Evolutionary conservation across 2,888 invertebrate genomes (phyloP), one percentile per base, ranked within the genome.

Genomic region (Patella ulyssiponensis): DNA sequence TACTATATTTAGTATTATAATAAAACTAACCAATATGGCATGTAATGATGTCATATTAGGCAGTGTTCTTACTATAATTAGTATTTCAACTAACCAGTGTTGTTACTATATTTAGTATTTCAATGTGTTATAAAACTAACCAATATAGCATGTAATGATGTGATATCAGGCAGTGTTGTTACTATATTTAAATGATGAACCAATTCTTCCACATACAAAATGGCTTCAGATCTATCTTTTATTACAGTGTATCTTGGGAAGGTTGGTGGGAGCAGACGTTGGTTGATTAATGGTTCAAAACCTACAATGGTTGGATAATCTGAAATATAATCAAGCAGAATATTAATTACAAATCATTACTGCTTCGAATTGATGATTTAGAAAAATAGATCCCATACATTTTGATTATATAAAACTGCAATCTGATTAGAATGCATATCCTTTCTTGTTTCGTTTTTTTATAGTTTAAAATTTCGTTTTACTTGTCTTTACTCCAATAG

Each of bases 221-320:
- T 91, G 56, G 98, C 96, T 89, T 96, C 96, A 74, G 93, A 92
- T 15, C 89, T 81, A 52, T 85, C 82, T 64, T 87, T 87, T 73
- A 98, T 97, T 92, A 96, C 96, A 0, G 98, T 97, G 92, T 97
- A 98, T 27, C 99, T 94, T 0, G 99, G 99, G 93, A 99, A 99
- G 23, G 99, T 98, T 0, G 99, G 98, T n/a, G 99, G 99, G 77
- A 99, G 93, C 74, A 98, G 93, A 70, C 98, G 94, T 92, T 98
- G 98, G 93, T 99, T 99, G 71, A 98, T 96, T 92, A 97, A 95
- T 3, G 98, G 97, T 89, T 98, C 98, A 92, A 99, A 99, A 0
- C 98, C 98, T 94, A 96, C 87, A 33, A 92, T 89, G 3, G 88
- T 88, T 44, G 90, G 89, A 75, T 90, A 90, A 78, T 89, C 90